Base-by-base conservation (phyloP, 1,140 invertebrate species). In the Batillaria attramentaria region DNA sequence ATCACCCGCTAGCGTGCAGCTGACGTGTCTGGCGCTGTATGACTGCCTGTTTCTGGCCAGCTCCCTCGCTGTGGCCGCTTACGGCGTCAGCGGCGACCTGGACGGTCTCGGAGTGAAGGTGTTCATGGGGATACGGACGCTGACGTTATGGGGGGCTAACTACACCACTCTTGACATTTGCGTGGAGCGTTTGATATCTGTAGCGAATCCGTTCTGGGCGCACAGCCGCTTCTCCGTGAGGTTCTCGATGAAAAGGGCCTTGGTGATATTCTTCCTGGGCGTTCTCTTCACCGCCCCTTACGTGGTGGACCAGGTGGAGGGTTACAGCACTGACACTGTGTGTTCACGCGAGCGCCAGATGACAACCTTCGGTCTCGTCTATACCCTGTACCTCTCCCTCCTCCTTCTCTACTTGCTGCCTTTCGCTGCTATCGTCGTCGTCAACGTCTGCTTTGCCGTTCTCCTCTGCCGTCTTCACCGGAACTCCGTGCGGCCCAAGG, bases 321-420 rank as follows among this genome's bases (percentile, higher is more conserved):
- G 54, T 35, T 75, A 75, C 73, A 62, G 73, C 39, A 39, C 62
- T 33, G 54, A 35, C 3, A n/a, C 50, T 18, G 18, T 20, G 18
- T 75, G 73, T 20, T 10, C 24, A 8, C 20, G 24, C n/a, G 6
- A 39, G 2, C 50, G 72, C 18, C 54, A 60, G 1, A 50, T 75
- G 54, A 75, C 73, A 24, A 37, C 57, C 18, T 75, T 75, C 24
- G 73, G 73, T 10, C 73, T 75, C 6, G 57, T 75, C 73, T 75
- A 62, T 57, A 75, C 73, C 0, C 73, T 75, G 18, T 75, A 75
- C 57, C 10, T 65, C 24, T 60, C 73, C 35, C 54, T 75, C 37
- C 73, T 75, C 37, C 57, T 75, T 39, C 57, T 75, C 54, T 75
- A 75, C 57, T 24, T 75, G 16, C 73, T 75, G 35, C 73, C 73